Base-by-base conservation (phyloP, 2,113 vertebrate genomes). In the Oplegnathus fasciatus region DNA sequence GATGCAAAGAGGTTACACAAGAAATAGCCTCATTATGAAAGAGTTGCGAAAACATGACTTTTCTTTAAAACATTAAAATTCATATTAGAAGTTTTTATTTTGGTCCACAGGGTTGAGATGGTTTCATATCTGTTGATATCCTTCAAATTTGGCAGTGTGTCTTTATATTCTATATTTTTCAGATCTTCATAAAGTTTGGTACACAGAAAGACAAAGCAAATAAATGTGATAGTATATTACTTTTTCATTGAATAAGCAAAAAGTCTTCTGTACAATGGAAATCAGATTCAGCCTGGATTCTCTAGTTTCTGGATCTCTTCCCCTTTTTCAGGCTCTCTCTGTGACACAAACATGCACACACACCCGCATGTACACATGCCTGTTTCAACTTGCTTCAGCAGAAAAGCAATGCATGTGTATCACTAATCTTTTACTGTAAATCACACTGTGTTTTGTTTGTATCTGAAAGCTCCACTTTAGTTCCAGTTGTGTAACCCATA, bases 351-450 rank as follows among this genome's bases (percentile, higher is more conserved):
- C 3, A 20, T 7, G 0, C 18, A 24, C 14, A 67, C 18, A 26
- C 0, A 13, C 18, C 30, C 2, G 17, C 17, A 58, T 30, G 6
- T 9, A 46, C 40, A 54, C 22, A 42, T 15, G 3, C 34, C 0
- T 42, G 55, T 61, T 69, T 82, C 17, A 76, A 42, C 65, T 26
- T 70, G 46, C 22, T 54, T 44, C 32, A 22, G 37, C n/a, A 32
- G 15, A 60, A 26, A 57, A 22, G 50, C 55, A 58, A 74, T 58
- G 20, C 2, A n/a, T 50, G 44, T 10, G 8, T 54, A 30, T 55
- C 18, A 20, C 48, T 42, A 0, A 40, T 66, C 11, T 4, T 65
- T 81, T 37, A 34, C 22, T 46, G 30, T 30, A n/a, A 82, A 68
- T 26, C 17, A 60, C 18, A 14, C 42, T 50, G 15, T 1, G 1